phyloP scores from a whole-genome alignment of 2,888 invertebrate species.

The Drosophila lutescens region DNA sequence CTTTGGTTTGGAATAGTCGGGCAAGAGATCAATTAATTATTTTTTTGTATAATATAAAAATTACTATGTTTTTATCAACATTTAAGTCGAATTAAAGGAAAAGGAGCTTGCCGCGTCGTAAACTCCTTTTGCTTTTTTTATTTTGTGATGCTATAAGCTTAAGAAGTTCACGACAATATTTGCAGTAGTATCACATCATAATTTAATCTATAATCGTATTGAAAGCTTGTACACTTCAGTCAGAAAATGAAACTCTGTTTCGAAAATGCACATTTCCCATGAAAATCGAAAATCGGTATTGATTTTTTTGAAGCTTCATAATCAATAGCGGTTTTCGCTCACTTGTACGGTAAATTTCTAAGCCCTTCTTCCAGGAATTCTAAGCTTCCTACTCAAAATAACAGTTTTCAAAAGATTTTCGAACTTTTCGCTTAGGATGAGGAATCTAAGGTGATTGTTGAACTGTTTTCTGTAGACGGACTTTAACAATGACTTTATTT shows the following conservation, averaged over 20 bases:
- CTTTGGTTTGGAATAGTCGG: conserved; percentile 27
- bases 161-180: conserved; percentile 9
- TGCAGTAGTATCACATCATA: background rate
- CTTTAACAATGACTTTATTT: background rate
- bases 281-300: background rate
- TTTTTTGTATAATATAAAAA: conserved; percentile 82
- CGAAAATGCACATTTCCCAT: background rate
- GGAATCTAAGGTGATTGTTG: background rate
- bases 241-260: background rate
- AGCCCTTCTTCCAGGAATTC: too few relatives aligned
- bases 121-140: conserved; percentile 62
- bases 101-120: conserved; percentile 51
- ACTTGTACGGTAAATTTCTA: too few relatives aligned
- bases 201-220: background rate
- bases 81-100: conserved; percentile 64
- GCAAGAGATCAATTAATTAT: conserved; percentile 59
- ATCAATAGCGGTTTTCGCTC: background rate
- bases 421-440: background rate
- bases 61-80: conserved; percentile 83
- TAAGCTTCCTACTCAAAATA: too few relatives aligned
- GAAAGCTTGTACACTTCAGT: background rate
- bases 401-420: background rate
- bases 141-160: conserved; percentile 30
- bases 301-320: background rate
- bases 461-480: background rate